Percentiles rank a stretch among this genome's conserved stretches.
These are phyloP conservation scores for Larimichthys crocea DNA, from an alignment of 2,113 vertebrate genomes.

Conservation along the genomic window DNA sequence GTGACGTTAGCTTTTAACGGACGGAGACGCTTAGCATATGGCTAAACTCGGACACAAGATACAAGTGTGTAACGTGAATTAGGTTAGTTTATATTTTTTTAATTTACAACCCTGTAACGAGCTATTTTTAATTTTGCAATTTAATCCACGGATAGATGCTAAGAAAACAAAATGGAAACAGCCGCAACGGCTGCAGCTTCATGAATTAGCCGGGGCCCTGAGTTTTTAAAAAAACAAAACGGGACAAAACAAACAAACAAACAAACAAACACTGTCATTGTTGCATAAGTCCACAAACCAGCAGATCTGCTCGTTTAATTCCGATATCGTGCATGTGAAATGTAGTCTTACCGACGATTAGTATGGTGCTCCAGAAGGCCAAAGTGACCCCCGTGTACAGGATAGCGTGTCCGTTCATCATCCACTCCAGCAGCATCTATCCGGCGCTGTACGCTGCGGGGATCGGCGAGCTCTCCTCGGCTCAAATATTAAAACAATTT, in stretches of 20 bases:
- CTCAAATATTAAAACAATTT: not conserved
- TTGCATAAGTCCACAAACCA: accelerated
- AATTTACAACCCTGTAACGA: too few relatives aligned
- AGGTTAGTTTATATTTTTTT: accelerated
- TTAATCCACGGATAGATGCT: not conserved
- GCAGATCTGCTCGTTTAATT: not conserved
- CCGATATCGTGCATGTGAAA: not conserved
- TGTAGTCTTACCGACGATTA: slow-evolving; percentile 89
- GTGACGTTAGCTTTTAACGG: slow-evolving; percentile 17
- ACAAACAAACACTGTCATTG: accelerated
- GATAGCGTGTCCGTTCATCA: slow-evolving; percentile 95
- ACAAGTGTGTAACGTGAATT: accelerated
- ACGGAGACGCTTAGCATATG: not conserved
- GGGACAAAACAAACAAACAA: not conserved
- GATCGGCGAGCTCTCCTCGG: not conserved
- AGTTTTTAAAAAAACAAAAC: not conserved
- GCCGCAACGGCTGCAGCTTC: not conserved
- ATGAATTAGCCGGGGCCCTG: slow-evolving; percentile 47
- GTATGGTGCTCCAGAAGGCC: slow-evolving; percentile 92
- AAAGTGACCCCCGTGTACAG: slow-evolving; percentile 93
- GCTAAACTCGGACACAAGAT: not conserved
- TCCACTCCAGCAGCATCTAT: slow-evolving; percentile 83
- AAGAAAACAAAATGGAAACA: slow-evolving; percentile 19
- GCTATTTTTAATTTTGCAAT: too few relatives aligned
- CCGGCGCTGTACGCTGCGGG: slow-evolving; percentile 9